Conservation (phyloP, 2,113 vertebrate genomes). For the Drymodes brunneopygia region DNA sequence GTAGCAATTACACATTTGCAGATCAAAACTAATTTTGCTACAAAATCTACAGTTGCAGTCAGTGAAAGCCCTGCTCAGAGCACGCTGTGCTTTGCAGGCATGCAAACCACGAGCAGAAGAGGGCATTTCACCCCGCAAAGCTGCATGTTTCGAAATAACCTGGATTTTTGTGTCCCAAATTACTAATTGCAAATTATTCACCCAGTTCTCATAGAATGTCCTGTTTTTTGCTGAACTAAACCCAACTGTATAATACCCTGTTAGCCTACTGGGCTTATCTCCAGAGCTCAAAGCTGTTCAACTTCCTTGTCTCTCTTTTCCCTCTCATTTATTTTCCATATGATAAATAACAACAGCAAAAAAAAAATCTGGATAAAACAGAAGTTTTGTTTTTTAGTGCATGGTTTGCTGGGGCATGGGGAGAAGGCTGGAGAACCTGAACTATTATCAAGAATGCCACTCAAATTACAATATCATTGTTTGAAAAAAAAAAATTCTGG, state of each 20-base stretch:
- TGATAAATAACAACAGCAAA: neutral
- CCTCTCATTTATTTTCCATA: neutral
- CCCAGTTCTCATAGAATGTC: neutral
- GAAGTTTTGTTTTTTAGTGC: neutral
- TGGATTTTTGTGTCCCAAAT: neutral
- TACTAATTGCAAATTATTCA: conserved; percentile 36
- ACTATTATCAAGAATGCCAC: conserved; percentile 17
- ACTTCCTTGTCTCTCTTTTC: neutral
- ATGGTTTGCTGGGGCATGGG: neutral
- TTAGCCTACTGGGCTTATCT: conserved; percentile 58
- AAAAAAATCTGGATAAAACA: neutral
- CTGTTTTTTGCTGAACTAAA: conserved; percentile 39
- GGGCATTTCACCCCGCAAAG: neutral
- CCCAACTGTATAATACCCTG: neutral
- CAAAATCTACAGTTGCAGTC: neutral
- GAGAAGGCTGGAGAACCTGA: neutral
- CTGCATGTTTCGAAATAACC: neutral
- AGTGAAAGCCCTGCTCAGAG: neutral
- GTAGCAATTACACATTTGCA: neutral
- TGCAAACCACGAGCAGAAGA: neutral
- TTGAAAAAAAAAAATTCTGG: conserved; percentile 20
- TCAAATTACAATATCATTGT: conserved; percentile 55
- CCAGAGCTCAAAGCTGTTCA: conserved; percentile 27
- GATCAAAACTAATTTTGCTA: neutral
- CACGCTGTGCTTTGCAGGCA: neutral